Percentiles rank a stretch among this genome's conserved stretches.
Conservation (phyloP, 2,113 vertebrate genomes). For the Proteles cristata region DNA sequence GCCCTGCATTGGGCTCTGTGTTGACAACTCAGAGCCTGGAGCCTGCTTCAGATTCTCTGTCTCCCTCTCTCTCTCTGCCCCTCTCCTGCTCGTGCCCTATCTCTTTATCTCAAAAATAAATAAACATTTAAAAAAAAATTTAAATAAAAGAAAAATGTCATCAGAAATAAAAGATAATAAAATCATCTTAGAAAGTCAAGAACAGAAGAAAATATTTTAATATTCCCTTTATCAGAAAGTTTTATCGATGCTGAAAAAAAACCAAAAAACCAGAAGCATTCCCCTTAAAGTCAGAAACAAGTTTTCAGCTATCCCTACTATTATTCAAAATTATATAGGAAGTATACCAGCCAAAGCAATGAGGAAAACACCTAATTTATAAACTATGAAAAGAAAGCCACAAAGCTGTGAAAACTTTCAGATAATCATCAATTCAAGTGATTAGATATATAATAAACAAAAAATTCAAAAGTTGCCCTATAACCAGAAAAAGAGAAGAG, state of each 20-base stretch:
- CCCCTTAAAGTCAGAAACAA: background rate
- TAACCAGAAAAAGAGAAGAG: background rate
- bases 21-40: no score
- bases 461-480: background rate
- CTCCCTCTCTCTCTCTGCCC: no score
- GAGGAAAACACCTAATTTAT: background rate
- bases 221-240: background rate
- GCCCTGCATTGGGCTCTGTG: no score
- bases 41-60: no score
- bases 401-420: slow-evolving; percentile 22
- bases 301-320: background rate
- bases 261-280: background rate
- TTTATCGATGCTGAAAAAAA: slow-evolving; percentile 20
- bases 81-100: no score
- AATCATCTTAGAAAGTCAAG: slow-evolving; percentile 22
- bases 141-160: background rate
- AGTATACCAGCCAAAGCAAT: background rate
- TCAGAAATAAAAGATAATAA: slow-evolving; percentile 8
- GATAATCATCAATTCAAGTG: background rate
- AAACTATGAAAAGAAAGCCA: slow-evolving; percentile 34
- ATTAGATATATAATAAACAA: background rate
- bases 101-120: no score
- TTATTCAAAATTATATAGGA: background rate
- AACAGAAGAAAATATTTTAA: slow-evolving; percentile 17
- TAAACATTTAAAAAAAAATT: no score